Evolutionary conservation across 2,113 vertebrate genomes (phyloP), one percentile per base, ranked within the genome.

Genomic region (Acrocephalus kingi): DNA sequence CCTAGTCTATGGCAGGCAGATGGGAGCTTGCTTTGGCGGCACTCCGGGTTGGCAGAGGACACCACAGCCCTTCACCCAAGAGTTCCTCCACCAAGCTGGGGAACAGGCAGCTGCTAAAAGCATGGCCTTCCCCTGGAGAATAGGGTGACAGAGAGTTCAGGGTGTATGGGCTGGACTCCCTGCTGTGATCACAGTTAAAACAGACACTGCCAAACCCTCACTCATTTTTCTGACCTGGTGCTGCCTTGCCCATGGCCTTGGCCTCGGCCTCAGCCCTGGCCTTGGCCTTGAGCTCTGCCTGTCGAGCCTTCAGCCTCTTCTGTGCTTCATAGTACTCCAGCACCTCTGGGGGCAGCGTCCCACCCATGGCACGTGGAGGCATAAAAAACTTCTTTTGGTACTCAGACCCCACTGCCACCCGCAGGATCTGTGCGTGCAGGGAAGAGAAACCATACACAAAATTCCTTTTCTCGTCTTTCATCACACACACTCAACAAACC

Each of bases 311-410:
- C 13, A 67, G 83, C 27, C 69, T 97, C 67, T 93, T 97, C 75
- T 97, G 56, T 28, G 98, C 97, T 74, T 98, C 96, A 76, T 96
- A 98, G 92, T 98, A 97, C 8, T 99, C 98, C 4, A 98, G 94
- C 39, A 99, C 58, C 89, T 99, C 99, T 5, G 75, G 56, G 11
- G 99, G 98, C 54, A 99, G 98, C 56, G 95, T 97, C 81, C 98
- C 98, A 13, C 99, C 99, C 0, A 98, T 96, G 6, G 61, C n/a
- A 2, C 43, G 43, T 43, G 43, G 43, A 43, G 43, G 43, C 43
- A 43, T 43, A 15, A 43, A 43, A 43, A 43, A 43, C 13, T 43
- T 43, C 43, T 43, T 43, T 43, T 43, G 43, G 43, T 43, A 43
- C 43, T 13, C 43, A 43, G 43, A 43, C 41, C 98, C 98, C 86